phyloP scores from a whole-genome alignment of 35 echinoderm and acorn worm genomes.

The Lytechinus pictus region DNA sequence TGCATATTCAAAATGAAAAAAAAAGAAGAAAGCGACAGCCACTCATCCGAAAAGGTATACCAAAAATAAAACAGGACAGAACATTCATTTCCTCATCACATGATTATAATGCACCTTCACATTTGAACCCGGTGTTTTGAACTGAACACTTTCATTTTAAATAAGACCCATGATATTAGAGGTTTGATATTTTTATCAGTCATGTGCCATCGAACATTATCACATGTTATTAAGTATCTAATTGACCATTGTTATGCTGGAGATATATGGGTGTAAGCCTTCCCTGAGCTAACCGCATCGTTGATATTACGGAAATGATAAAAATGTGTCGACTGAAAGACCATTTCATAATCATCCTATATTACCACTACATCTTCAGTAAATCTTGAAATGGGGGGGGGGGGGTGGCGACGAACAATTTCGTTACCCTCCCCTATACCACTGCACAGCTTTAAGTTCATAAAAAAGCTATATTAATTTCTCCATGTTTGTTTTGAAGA shows the following conservation, averaged over 20 bases:
- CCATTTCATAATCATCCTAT: no score
- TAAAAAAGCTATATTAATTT: no score
- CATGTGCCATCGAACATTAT: not conserved
- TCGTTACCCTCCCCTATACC: no score
- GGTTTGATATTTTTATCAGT: not conserved
- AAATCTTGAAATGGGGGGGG: no score
- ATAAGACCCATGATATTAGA: not conserved
- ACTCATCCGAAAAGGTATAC: not conserved
- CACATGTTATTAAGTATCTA: not conserved
- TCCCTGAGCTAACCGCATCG: no score
- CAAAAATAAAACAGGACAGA: not conserved
- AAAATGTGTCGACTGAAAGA: no score
- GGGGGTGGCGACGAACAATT: no score
- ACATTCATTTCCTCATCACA: not conserved
- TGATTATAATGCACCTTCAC: not conserved
- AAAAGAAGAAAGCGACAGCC: not conserved
- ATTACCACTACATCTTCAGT: no score
- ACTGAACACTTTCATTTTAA: not conserved
- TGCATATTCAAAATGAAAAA: not conserved
- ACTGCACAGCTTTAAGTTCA: no score
- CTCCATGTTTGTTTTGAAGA: no score
- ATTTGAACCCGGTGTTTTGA: not conserved
- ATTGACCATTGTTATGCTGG: not conserved
- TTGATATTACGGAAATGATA: no score
- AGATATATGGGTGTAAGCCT: not conserved